phyloP scores from a whole-genome alignment of 2,113 vertebrate genomes.

The Pelodiscus sinensis region DNA sequence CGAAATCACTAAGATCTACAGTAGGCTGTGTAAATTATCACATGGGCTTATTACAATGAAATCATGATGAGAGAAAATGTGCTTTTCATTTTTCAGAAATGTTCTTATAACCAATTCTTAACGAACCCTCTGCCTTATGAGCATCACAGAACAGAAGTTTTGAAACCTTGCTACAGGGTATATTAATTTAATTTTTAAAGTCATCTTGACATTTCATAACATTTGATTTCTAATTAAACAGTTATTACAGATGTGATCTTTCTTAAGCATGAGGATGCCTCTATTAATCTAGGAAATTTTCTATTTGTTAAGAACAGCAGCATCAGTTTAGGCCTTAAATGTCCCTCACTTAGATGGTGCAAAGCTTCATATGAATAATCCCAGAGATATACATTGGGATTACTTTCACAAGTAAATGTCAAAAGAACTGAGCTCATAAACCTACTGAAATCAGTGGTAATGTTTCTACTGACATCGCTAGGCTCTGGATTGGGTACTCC shows the following conservation, averaged over 20 bases:
- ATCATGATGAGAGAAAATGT: rapidly evolving
- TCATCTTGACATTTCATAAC: not conserved
- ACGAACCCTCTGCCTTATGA: not conserved
- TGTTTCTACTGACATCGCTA: not conserved
- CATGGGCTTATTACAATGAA: not conserved
- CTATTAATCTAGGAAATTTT: not conserved
- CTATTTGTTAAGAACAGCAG: not conserved
- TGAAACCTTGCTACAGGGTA: not conserved
- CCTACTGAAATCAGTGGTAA: not conserved
- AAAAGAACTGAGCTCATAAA: not conserved
- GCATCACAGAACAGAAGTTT: not conserved
- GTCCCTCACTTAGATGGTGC: not conserved
- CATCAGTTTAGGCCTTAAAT: not conserved
- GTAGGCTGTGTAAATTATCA: not conserved
- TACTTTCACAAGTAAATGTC: not conserved
- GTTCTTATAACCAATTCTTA: not conserved
- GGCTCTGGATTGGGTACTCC: not conserved
- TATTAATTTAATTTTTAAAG: not conserved
- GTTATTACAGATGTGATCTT: not conserved
- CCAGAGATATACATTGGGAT: not conserved
- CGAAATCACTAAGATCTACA: not conserved
- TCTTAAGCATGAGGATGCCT: not conserved
- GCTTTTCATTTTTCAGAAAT: not conserved
- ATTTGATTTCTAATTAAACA: not conserved
- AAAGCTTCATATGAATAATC: not conserved